phyloP scores from a whole-genome alignment of 2,888 invertebrate species.

The Chymomyza caudatula region DNA sequence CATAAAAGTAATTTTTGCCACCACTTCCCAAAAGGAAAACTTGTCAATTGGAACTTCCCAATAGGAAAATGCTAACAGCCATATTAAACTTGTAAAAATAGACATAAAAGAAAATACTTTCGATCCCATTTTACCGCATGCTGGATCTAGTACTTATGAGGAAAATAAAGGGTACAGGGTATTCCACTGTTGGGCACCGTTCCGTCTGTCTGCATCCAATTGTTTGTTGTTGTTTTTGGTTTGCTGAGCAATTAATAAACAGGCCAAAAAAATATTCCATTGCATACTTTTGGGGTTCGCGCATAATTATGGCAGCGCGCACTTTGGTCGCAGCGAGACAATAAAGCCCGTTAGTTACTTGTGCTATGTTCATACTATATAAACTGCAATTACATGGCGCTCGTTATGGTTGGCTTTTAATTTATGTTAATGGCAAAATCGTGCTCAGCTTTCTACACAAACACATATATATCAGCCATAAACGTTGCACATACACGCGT shows the following conservation, averaged over 20 bases:
- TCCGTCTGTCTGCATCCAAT: too few relatives aligned
- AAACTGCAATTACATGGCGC: conserved; percentile 66
- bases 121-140: too few relatives aligned
- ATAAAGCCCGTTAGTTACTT: not conserved
- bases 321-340: not conserved
- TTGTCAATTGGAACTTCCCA: too few relatives aligned
- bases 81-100: too few relatives aligned
- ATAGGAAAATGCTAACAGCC: too few relatives aligned
- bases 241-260: conserved; percentile 27
- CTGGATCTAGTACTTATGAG: too few relatives aligned
- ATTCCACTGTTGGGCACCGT: too few relatives aligned
- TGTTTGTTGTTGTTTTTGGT: not conserved
- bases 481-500: not conserved
- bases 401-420: conserved; percentile 67
- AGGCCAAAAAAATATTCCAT: not conserved
- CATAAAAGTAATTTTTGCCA: too few relatives aligned
- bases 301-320: not conserved
- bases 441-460: conserved; percentile 49
- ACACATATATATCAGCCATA: not conserved
- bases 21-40: too few relatives aligned
- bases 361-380: conserved; percentile 31
- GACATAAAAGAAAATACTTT: too few relatives aligned
- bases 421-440: conserved; percentile 70
- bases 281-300: not conserved
- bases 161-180: too few relatives aligned